These are phyloP conservation scores for Mythimna pallens DNA, from an alignment of 2,888 invertebrate species.

Conservation along the genomic window DNA sequence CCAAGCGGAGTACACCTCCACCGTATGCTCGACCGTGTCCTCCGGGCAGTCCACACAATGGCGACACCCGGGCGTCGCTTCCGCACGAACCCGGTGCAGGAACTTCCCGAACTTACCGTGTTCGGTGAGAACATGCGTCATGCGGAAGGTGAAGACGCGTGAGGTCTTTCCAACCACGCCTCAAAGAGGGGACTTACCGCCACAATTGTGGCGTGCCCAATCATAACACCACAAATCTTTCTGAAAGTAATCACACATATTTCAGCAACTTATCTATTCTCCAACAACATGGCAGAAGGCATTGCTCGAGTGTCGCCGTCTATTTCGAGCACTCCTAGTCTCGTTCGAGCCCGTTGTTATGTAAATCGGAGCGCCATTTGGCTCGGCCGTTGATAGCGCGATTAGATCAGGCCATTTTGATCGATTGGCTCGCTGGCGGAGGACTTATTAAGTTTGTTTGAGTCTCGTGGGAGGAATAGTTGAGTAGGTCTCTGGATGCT, in stretches of 20 bases:
- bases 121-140: too few relatives aligned
- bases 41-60: too few relatives aligned
- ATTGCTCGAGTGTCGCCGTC: slow-evolving; percentile 18
- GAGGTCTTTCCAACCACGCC: too few relatives aligned
- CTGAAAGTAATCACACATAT: slow-evolving; percentile 10
- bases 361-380: slow-evolving; percentile 58
- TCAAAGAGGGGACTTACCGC: too few relatives aligned
- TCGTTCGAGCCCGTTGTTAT: slow-evolving; percentile 54
- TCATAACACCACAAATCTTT: too few relatives aligned
- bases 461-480: slow-evolving; percentile 21
- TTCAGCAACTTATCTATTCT: slow-evolving; percentile 31
- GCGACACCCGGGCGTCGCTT: too few relatives aligned
- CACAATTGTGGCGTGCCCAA: too few relatives aligned
- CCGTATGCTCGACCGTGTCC: too few relatives aligned
- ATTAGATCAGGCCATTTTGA: slow-evolving; percentile 61
- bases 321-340: slow-evolving; percentile 38
- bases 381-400: slow-evolving; percentile 51
- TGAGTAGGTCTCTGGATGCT: not conserved
- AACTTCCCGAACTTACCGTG: too few relatives aligned
- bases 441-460: slow-evolving; percentile 28
- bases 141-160: too few relatives aligned
- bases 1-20: too few relatives aligned
- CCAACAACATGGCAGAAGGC: slow-evolving; percentile 23
- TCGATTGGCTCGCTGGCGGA: slow-evolving; percentile 43
- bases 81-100: too few relatives aligned